Conservation (phyloP, 2,888 invertebrate genomes). For the Meandrusa payeni region DNA sequence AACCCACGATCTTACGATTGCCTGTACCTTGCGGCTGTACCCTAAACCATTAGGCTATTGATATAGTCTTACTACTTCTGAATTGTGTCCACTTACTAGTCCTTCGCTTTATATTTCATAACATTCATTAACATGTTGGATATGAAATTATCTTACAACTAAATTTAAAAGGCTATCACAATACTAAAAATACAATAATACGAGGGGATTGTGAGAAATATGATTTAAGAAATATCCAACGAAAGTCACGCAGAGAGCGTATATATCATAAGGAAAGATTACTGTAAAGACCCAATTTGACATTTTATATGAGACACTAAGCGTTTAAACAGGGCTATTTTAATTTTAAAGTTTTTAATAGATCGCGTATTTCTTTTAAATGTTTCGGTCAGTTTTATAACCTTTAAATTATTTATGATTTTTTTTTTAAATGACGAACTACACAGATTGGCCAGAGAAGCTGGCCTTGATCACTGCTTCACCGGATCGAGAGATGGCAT, state of each 20-base stretch:
- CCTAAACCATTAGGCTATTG: no score
- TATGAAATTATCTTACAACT: conserved; percentile 9
- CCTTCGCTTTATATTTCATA: no score
- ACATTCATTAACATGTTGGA: not conserved
- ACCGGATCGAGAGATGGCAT: no score
- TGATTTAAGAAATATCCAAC: conserved; percentile 44
- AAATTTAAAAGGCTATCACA: conserved; percentile 34
- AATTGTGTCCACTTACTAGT: no score
- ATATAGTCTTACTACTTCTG: no score
- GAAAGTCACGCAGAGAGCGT: conserved; percentile 60
- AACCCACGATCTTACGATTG: no score
- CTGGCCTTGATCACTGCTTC: no score
- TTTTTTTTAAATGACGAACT: no score
- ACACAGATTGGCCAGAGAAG: no score
- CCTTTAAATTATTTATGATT: conserved; percentile 4
- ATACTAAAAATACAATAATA: conserved; percentile 39
- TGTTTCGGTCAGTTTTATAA: conserved; percentile 2
- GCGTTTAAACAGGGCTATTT: conserved; percentile 28
- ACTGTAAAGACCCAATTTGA: conserved; percentile 48
- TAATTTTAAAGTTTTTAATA: conserved; percentile 35
- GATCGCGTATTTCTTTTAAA: conserved; percentile 27
- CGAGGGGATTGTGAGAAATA: conserved; percentile 38
- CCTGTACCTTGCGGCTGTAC: no score
- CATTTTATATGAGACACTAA: conserved; percentile 47
- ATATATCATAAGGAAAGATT: conserved; percentile 60